Evolutionary conservation across 2,888 invertebrate species (phyloP).

Genomic region (Hydraecia micacea): DNA sequence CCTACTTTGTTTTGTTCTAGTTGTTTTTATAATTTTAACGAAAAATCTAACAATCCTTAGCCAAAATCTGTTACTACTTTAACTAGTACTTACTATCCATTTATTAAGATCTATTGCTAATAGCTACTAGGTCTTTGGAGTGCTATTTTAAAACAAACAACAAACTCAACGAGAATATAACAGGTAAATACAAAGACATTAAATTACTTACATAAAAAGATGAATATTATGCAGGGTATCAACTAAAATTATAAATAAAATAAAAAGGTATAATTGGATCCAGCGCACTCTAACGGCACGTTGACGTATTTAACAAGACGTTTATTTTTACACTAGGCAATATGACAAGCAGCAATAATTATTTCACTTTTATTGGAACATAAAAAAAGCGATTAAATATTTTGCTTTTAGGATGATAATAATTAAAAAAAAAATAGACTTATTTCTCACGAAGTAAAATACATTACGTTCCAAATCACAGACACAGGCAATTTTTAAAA

Average conservation of each 20-base stretch:
- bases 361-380: no score
- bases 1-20: neutral
- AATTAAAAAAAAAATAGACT: no score
- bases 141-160: neutral
- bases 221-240: neutral
- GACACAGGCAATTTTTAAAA: neutral
- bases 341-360: neutral
- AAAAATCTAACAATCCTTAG: neutral
- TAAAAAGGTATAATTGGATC: neutral
- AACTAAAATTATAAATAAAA: no score
- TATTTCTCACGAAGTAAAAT: neutral
- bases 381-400: neutral
- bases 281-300: slow-evolving; percentile 40
- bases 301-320: neutral
- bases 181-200: neutral
- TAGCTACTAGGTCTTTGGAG: neutral
- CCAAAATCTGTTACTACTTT: neutral
- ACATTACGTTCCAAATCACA: slow-evolving; percentile 14
- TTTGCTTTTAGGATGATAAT: neutral
- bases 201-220: neutral
- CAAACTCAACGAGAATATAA: neutral
- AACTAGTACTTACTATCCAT: neutral
- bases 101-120: neutral
- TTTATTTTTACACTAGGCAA: slow-evolving; percentile 24
- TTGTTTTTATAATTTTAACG: neutral